These are phyloP conservation scores for Apeira syringaria DNA, from an alignment of 2,888 invertebrate species.

Conservation along the genomic window DNA sequence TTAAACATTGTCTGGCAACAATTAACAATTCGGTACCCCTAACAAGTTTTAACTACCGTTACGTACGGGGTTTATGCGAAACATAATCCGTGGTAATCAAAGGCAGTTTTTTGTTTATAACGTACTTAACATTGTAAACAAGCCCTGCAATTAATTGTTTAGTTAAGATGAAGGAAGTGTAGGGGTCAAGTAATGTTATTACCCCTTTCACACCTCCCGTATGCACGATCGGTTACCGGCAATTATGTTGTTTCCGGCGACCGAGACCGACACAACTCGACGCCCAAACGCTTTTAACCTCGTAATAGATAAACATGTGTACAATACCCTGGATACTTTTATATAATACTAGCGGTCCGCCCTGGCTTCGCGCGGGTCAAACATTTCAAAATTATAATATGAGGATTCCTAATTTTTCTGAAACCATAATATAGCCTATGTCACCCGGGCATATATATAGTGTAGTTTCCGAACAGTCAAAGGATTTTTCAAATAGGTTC, in stretches of 20 bases:
- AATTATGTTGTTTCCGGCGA: conserved; percentile 71
- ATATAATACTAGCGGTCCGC: no score
- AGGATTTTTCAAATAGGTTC: no score
- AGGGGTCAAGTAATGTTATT: conserved; percentile 77
- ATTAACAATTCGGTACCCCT: conserved; percentile 9
- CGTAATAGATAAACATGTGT: no score
- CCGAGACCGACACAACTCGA: conserved; percentile 51
- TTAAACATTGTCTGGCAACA: conserved; percentile 13
- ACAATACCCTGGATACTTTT: no score
- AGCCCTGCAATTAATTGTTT: conserved; percentile 30
- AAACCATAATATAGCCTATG: no score
- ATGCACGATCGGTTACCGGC: conserved; percentile 73
- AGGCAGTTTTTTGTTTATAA: conserved; percentile 20
- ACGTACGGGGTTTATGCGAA: conserved; percentile 2
- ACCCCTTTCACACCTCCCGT: conserved; percentile 77
- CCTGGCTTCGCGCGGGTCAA: no score
- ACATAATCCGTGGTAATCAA: conserved; percentile 1
- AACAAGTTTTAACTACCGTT: conserved; percentile 13
- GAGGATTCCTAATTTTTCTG: no score
- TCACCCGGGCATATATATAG: no score
- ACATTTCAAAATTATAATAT: no score
- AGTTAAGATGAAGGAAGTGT: conserved; percentile 53
- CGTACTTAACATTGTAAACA: conserved; percentile 29
- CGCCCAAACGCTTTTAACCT: conserved; percentile 38
- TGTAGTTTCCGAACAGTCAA: no score